Evolutionary conservation across 1,140 invertebrate genomes (phyloP).

Genomic region (Saccostrea cuccullata): DNA sequence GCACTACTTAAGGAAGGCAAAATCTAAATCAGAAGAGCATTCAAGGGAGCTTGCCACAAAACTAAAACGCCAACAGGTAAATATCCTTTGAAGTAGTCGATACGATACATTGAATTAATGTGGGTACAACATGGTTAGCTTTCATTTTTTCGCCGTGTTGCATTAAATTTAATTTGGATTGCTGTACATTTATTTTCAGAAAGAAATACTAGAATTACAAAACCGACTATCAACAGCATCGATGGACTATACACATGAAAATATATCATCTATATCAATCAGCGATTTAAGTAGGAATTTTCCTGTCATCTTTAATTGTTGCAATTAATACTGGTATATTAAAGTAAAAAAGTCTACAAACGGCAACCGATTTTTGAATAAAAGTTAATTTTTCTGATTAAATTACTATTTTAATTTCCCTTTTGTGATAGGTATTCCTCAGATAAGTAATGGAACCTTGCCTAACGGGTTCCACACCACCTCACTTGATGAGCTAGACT

Average conservation of each 20-base stretch:
- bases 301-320: background rate
- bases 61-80: constrained; percentile 48
- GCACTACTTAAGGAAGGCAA: constrained; percentile 53
- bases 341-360: too few relatives aligned
- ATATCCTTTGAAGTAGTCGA: too few relatives aligned
- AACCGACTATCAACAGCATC: constrained; percentile 27
- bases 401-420: background rate
- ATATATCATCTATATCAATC: constrained; percentile 4
- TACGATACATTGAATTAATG: too few relatives aligned
- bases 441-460: constrained; percentile 45
- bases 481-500: background rate
- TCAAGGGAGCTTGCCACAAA: constrained; percentile 40
- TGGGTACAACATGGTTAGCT: too few relatives aligned
- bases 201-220: constrained; percentile 19
- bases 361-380: too few relatives aligned
- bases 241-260: constrained; percentile 9
- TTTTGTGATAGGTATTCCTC: constrained; percentile 30
- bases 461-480: constrained; percentile 25
- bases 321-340: too few relatives aligned
- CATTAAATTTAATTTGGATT: background rate
- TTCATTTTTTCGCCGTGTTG: too few relatives aligned
- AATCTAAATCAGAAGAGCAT: constrained; percentile 50
- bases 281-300: constrained; percentile 11
- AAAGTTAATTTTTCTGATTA: too few relatives aligned
- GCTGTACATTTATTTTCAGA: constrained; percentile 27